Conservation (phyloP, 2,888 invertebrate genomes). For the Elegia similella region DNA sequence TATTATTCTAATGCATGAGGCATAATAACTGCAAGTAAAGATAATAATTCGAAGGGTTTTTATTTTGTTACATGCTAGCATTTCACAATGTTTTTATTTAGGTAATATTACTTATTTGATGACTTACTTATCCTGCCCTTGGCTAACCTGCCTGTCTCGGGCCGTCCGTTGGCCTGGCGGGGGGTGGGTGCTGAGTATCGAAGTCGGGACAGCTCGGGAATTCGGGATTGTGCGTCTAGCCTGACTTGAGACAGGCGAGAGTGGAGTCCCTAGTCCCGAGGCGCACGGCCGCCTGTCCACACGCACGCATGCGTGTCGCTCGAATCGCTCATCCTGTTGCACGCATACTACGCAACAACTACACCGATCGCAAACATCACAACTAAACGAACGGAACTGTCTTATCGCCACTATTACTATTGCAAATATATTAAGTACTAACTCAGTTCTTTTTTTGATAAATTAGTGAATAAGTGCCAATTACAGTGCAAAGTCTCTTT, state of each 20-base stretch:
- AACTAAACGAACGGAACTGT: not conserved
- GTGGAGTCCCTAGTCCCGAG: constrained; percentile 48
- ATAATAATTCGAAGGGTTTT: too few relatives aligned
- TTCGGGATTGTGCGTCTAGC: constrained; percentile 24
- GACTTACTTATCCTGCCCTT: not conserved
- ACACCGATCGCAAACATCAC: constrained; percentile 7
- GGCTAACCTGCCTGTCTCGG: constrained; percentile 26
- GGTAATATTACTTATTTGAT: not conserved
- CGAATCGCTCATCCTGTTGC: constrained; percentile 55
- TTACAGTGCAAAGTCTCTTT: constrained; percentile 41
- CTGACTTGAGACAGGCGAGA: constrained; percentile 18
- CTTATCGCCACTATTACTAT: not conserved
- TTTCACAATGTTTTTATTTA: too few relatives aligned
- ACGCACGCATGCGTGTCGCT: constrained; percentile 64
- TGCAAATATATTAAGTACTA: not conserved
- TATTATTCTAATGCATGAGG: too few relatives aligned
- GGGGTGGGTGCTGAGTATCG: constrained; percentile 47
- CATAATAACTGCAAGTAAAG: too few relatives aligned
- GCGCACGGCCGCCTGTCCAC: constrained; percentile 55
- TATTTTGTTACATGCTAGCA: too few relatives aligned
- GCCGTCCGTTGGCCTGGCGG: constrained; percentile 38
- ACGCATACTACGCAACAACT: constrained; percentile 36
- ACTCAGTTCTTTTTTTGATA: not conserved
- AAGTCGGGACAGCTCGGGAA: constrained; percentile 36
- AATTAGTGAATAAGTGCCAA: constrained; percentile 28